phyloP scores from a whole-genome alignment of 2,113 vertebrate species.

The Irena cyanogastra region DNA sequence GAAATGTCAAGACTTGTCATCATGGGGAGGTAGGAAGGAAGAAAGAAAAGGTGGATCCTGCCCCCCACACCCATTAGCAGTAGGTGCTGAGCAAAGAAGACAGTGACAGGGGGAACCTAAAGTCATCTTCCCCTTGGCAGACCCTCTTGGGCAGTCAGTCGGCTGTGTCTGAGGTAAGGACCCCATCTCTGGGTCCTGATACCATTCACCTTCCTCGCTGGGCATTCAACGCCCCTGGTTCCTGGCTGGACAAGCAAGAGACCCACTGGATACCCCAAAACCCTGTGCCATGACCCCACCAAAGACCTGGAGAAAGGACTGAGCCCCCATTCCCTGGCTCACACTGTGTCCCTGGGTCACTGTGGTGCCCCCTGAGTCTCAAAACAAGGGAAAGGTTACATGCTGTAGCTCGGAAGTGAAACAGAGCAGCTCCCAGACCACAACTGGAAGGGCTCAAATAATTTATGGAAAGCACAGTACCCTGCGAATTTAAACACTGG shows the following conservation, averaged over 20 bases:
- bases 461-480: background rate
- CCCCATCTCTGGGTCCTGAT: background rate
- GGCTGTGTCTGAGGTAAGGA: background rate
- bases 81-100: background rate
- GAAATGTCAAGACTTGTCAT: background rate
- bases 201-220: rapidly evolving
- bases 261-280: background rate
- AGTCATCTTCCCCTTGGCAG: background rate
- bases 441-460: background rate
- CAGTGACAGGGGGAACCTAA: background rate
- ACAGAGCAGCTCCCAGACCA: background rate
- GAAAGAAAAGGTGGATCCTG: background rate
- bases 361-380: background rate
- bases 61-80: background rate
- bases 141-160: background rate
- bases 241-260: background rate
- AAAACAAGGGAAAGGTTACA: background rate
- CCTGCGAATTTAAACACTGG: conserved; percentile 5
- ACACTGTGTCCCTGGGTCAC: background rate
- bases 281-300: background rate
- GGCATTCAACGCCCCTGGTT: background rate
- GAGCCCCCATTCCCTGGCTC: background rate
- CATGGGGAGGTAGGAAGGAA: background rate
- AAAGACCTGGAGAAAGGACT: background rate
- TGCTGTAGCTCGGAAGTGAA: background rate